phyloP scores from a whole-genome alignment of 1,140 invertebrate genomes.

The Uloborus diversus region DNA sequence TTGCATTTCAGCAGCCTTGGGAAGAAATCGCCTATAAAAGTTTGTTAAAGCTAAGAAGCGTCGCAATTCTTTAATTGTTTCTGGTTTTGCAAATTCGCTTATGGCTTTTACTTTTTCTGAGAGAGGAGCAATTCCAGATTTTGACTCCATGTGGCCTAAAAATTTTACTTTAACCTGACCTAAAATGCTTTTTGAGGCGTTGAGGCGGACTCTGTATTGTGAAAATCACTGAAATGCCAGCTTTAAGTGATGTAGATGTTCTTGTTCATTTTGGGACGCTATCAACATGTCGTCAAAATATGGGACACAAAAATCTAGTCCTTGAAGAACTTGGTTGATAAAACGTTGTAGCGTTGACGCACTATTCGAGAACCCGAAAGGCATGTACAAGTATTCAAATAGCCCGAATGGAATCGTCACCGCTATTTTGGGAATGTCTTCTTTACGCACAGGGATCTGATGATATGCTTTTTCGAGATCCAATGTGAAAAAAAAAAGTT shows the following conservation, averaged over 20 bases:
- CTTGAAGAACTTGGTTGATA: slow-evolving; percentile 4
- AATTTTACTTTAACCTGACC: slow-evolving; percentile 51
- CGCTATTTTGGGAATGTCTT: neutral
- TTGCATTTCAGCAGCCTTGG: slow-evolving; percentile 52
- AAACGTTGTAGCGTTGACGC: slow-evolving; percentile 3
- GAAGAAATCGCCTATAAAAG: slow-evolving; percentile 65
- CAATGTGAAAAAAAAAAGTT: slow-evolving; percentile 1
- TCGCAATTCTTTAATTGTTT: slow-evolving; percentile 61
- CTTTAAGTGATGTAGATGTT: neutral
- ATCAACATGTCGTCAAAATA: slow-evolving; percentile 35
- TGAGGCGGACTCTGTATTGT: neutral
- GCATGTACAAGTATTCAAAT: slow-evolving; percentile 8
- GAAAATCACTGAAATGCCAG: neutral
- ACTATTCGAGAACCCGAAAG: slow-evolving; percentile 11
- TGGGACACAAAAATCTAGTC: slow-evolving; percentile 14
- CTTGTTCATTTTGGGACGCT: slow-evolving; percentile 1
- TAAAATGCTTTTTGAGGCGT: slow-evolving; percentile 47
- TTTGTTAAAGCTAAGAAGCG: slow-evolving; percentile 64
- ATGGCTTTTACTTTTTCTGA: slow-evolving; percentile 64
- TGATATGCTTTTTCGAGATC: neutral
- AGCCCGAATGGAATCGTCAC: too few relatives aligned
- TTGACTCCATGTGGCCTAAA: slow-evolving; percentile 62
- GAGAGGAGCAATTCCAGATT: slow-evolving; percentile 60
- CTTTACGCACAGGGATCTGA: neutral
- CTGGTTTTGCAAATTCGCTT: slow-evolving; percentile 61